phyloP scores from a whole-genome alignment of 1,140 invertebrate genomes.

The Drosophila obscura region DNA sequence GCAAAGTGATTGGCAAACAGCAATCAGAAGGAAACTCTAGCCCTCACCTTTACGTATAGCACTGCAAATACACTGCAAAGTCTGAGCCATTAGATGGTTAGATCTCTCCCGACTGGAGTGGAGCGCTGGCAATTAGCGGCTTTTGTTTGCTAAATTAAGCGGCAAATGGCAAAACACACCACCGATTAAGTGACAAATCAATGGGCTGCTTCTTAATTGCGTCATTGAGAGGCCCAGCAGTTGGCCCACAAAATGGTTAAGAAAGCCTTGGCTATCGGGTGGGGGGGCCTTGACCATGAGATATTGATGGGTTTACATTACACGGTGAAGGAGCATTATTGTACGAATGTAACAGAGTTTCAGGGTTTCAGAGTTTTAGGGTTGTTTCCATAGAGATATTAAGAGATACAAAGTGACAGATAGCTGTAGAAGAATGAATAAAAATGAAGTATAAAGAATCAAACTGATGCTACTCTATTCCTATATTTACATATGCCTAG shows the following conservation, averaged over 20 bases:
- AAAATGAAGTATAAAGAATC: too few species aligned
- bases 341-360: neutral
- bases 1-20: conserved; percentile 73
- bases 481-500: too few species aligned
- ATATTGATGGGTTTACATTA: conserved; percentile 3
- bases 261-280: conserved; percentile 7
- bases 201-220: conserved; percentile 57
- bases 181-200: conserved; percentile 65
- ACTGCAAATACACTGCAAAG: conserved; percentile 57
- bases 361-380: too few species aligned
- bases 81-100: conserved; percentile 49
- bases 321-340: neutral
- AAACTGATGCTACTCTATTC: too few species aligned
- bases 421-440: too few species aligned
- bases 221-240: conserved; percentile 28
- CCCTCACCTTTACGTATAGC: conserved; percentile 31
- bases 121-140: conserved; percentile 64
- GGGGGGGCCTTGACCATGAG: neutral
- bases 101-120: conserved; percentile 29
- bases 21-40: conserved; percentile 56
- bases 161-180: conserved; percentile 24
- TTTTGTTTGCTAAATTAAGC: conserved; percentile 54
- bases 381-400: too few species aligned
- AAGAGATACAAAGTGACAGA: too few species aligned
- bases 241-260: conserved; percentile 15